phyloP scores from a whole-genome alignment of 64 coral and sea anemone species.

The Montipora capricornis region DNA sequence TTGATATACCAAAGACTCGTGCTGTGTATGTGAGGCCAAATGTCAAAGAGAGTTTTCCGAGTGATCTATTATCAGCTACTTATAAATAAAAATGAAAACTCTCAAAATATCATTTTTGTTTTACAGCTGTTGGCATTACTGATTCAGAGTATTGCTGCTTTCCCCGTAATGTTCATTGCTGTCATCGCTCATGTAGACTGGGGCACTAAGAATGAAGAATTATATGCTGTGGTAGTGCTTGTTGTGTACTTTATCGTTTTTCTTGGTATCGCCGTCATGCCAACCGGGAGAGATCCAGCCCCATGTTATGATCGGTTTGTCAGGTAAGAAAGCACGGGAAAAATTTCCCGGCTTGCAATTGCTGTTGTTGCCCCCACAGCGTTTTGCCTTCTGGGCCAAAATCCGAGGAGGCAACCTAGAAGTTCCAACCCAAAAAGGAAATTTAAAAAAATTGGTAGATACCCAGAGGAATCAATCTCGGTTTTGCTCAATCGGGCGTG shows the following conservation, averaged over 20 bases:
- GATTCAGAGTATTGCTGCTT: slow-evolving; percentile 58
- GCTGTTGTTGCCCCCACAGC: too few species aligned
- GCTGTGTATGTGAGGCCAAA: too few species aligned
- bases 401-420: too few species aligned
- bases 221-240: slow-evolving; percentile 63
- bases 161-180: slow-evolving; percentile 84
- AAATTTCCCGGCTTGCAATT: too few species aligned
- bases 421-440: too few species aligned
- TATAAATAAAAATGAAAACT: background rate
- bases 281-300: slow-evolving; percentile 61
- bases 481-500: too few species aligned
- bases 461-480: too few species aligned
- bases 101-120: background rate
- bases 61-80: too few species aligned
- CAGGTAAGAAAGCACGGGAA: slow-evolving; percentile 48
- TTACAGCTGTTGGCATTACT: background rate
- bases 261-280: slow-evolving; percentile 72
- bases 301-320: slow-evolving; percentile 62
- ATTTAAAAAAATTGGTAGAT: too few species aligned
- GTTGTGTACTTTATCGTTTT: slow-evolving; percentile 62
- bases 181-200: slow-evolving; percentile 31
- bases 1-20: too few species aligned
- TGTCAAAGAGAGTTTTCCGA: too few species aligned
- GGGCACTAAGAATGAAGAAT: slow-evolving; percentile 37
- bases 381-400: too few species aligned